These are phyloP conservation scores for Octopus sinensis DNA, from an alignment of 1,140 invertebrate species.

Conservation along the genomic window DNA sequence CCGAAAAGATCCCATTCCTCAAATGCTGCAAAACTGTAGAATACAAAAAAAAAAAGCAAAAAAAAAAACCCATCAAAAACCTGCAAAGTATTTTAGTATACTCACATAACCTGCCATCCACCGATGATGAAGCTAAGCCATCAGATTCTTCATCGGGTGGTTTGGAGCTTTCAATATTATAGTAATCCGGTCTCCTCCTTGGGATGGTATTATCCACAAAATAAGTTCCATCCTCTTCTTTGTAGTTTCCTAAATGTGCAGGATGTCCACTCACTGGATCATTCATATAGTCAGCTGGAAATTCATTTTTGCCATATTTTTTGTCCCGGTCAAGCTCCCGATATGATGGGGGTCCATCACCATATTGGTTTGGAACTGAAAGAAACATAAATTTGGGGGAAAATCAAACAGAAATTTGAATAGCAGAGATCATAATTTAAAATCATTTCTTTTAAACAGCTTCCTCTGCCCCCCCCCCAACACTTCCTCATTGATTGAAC, in stretches of 20 bases:
- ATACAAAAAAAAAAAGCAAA: constrained; percentile 9
- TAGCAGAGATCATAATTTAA: too few relatives aligned
- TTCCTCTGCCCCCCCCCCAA: too few relatives aligned
- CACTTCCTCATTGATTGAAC: too few relatives aligned
- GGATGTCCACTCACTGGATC: background rate
- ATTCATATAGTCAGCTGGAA: background rate
- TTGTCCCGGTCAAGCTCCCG: background rate
- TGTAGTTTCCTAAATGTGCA: background rate
- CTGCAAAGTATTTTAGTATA: background rate
- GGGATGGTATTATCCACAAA: background rate
- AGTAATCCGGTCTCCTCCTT: background rate
- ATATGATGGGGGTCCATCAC: background rate
- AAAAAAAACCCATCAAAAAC: background rate
- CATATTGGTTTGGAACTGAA: background rate
- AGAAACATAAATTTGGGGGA: too few relatives aligned
- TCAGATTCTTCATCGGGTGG: constrained; percentile 32
- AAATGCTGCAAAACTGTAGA: background rate
- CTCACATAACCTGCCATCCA: constrained; percentile 32
- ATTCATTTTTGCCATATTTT: background rate
- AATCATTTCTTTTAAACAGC: too few relatives aligned
- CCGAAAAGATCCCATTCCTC: too few relatives aligned
- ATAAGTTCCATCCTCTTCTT: background rate
- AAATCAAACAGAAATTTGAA: too few relatives aligned
- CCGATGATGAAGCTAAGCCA: constrained; percentile 36
- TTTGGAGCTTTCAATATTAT: constrained; percentile 18